phyloP scores from a whole-genome alignment of 2,113 vertebrate genomes.

The Tonatia bakeri region DNA sequence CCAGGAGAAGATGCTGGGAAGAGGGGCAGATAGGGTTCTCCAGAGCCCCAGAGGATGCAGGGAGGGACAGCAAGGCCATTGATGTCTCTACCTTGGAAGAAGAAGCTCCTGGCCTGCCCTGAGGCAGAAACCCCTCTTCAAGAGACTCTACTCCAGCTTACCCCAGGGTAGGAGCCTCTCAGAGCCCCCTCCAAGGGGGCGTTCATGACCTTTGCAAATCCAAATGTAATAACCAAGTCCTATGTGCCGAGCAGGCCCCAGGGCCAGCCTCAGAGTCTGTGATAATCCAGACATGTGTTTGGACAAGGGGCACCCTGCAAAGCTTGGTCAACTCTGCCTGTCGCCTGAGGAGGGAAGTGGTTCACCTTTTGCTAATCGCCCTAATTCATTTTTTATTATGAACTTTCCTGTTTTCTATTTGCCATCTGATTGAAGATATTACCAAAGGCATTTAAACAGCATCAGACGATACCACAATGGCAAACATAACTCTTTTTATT shows the following conservation, averaged over 20 bases:
- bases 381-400: constrained; percentile 82
- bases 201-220: constrained; percentile 67
- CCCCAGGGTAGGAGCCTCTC: constrained; percentile 34
- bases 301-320: constrained; percentile 85
- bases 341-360: constrained; percentile 80
- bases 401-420: constrained; percentile 75
- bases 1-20: neutral
- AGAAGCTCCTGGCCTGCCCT: neutral
- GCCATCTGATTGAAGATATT: constrained; percentile 73
- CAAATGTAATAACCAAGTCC: constrained; percentile 48
- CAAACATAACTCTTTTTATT: constrained; percentile 55
- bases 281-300: constrained; percentile 82
- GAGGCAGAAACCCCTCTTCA: neutral
- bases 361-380: constrained; percentile 78
- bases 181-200: neutral
- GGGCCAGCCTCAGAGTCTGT: constrained; percentile 74
- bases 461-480: constrained; percentile 44
- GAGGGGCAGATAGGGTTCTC: neutral
- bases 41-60: neutral
- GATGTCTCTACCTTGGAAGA: neutral
- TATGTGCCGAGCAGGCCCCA: neutral
- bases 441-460: constrained; percentile 67
- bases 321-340: constrained; percentile 85
- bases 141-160: neutral
- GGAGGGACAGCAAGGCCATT: neutral